Base-by-base conservation (phyloP, 2,888 invertebrate species). In the Papilio elwesi region DNA sequence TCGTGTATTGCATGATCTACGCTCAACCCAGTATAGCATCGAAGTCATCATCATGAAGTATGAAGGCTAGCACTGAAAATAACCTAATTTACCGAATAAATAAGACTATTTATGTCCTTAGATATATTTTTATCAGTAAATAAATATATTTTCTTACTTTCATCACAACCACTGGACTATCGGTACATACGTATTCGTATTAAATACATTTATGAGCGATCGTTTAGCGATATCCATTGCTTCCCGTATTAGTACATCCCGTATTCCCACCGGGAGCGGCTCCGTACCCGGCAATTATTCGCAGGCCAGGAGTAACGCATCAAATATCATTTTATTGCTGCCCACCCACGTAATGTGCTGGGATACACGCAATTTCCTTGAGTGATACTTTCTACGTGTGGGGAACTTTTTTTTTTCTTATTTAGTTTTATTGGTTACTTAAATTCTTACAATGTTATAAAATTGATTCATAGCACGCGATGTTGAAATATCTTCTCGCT, bases 241-340 rank as follows among this genome's bases (percentile, higher is more conserved):
- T 67, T 52, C 13, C 52, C 51, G 52, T 6, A 4, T 64, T 26
- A 26, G 16, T 13, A n/a, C 16, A 43, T 38, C 26, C 48, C 43
- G 53, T 9, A 69, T 51, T 69, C 73, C 73, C 73, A 13, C 13
- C 51, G 68, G 73, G 59, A 62, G 43, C 38, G 47, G 47, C 43
- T 63, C 57, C 49, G 48, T 55, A 55, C 48, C 55, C 43, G 47
- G 78, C 82, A 83, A 83, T 83, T 83, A 83, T 84, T 81, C 78
- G 77, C 71, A 71, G 15, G 26, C 68, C 74, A 73, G 78, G 79
- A 77, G 76, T 78, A 78, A 75, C 76, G 77, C 79, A 79, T 82
- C 80, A 82, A 82, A 83, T 83, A 83, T 81, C 77, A 77, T 83
- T 85, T 85, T 85, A 85, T 82, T 78, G 82, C 82, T 52, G 49